Conservation (phyloP, 2,113 vertebrate genomes). For the Cyanocitta stelleri region DNA sequence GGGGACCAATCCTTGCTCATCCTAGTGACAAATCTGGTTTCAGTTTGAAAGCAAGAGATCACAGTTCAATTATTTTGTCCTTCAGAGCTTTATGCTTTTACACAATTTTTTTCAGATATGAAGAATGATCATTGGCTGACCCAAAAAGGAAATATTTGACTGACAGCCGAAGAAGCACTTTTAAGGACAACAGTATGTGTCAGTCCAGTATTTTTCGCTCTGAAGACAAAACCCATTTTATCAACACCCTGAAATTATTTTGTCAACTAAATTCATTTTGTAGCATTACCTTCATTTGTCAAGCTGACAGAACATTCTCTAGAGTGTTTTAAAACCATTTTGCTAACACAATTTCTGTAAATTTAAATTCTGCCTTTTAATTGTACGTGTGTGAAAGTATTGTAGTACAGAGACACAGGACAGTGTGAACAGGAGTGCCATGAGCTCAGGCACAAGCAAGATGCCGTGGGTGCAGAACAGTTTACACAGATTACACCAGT, state of each 20-base stretch:
- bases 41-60: constrained; percentile 45
- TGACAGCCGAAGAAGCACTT: not conserved
- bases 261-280: constrained; percentile 37
- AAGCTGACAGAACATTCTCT: constrained; percentile 3
- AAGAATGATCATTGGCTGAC: not conserved
- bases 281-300: constrained; percentile 12
- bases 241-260: constrained; percentile 37
- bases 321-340: constrained; percentile 20
- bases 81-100: constrained; percentile 16
- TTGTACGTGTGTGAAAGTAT: not conserved
- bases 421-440: not conserved
- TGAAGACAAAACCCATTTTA: constrained; percentile 23
- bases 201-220: constrained; percentile 6
- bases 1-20: constrained; percentile 2
- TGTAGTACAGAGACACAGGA: not conserved
- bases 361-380: constrained; percentile 54
- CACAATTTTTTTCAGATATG: not conserved
- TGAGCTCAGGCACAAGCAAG: not conserved
- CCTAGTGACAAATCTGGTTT: constrained; percentile 17
- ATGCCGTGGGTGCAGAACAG: rapidly evolving
- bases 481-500: not conserved
- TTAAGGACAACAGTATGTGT: not conserved
- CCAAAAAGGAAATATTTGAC: not conserved
- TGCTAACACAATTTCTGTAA: constrained; percentile 34
- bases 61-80: constrained; percentile 47